These are phyloP conservation scores for Mesocricetus auratus DNA, from an alignment of 2,113 vertebrate species.

Conservation along the genomic window DNA sequence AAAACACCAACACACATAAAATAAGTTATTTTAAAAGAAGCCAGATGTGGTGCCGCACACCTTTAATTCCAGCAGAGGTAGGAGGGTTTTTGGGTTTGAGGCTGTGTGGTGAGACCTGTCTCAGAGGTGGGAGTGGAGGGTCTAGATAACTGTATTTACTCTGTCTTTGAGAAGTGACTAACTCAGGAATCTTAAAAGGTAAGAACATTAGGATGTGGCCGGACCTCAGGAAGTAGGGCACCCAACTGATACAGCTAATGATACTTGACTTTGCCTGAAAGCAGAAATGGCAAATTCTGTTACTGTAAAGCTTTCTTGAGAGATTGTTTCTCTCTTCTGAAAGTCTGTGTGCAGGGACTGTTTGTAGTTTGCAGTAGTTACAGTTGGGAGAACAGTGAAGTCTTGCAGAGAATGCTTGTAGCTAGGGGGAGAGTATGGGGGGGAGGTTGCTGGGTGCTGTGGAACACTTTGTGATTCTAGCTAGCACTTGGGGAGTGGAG, in stretches of 20 bases:
- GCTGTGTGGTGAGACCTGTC: neutral
- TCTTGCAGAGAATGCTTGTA: neutral
- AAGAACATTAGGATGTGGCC: neutral
- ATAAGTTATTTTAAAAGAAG: neutral
- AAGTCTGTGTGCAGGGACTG: neutral
- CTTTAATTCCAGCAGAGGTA: neutral
- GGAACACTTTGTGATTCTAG: neutral
- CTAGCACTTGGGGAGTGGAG: neutral
- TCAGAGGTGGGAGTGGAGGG: neutral
- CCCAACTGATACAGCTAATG: neutral
- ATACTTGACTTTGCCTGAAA: slow-evolving; percentile 16
- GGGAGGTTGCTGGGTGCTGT: neutral
- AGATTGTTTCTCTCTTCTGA: slow-evolving; percentile 17
- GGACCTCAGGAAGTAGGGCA: neutral
- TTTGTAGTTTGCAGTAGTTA: neutral
- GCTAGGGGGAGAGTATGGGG: neutral
- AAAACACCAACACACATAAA: neutral
- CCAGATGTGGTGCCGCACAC: neutral
- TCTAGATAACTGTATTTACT: neutral
- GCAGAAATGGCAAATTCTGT: slow-evolving; percentile 28
- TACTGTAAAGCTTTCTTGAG: neutral
- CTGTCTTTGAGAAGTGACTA: slow-evolving; percentile 19
- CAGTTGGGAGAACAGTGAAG: neutral
- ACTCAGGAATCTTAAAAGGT: neutral
- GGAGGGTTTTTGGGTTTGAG: neutral